Base-by-base conservation (phyloP, 2,797 vertebrate species). In the Nothura maculosa region DNA sequence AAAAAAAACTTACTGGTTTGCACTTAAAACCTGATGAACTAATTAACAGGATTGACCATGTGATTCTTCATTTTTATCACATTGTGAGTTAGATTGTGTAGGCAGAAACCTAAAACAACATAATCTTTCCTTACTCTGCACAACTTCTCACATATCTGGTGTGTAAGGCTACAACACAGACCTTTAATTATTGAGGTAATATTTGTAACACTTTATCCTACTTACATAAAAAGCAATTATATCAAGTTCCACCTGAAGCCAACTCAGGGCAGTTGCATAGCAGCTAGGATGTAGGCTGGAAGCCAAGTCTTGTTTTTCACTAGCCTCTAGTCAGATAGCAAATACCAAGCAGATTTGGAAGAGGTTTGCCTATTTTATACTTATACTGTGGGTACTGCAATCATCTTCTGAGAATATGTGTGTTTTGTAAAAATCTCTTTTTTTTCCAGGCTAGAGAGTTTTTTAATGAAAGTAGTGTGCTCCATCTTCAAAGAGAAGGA, bases 401-500 rank as follows among this genome's bases (percentile, higher is more conserved):
- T 6, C 45, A 63, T 10, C 13, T 32, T 4, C 60, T 72, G 28
- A 45, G 32, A 87, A 34, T 47, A n/a, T 12, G 2, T 4, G 60
- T 18, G 27, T 74, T 73, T 69, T 45, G 11, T 58, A 30, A 38
- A 87, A 84, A 12, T 17, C 21, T 82, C 27, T 1, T 28, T 81
- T 64, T 68, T 87, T 47, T 87, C 48, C 12, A n/a, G 21, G 16
- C 14, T 68, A 32, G 42, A 54, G 19, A 87, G 12, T 30, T 3
- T 70, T 80, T 77, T 66, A 61, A 14, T 43, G 12, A 50, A 81
- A 82, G 40, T 42, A 13, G 30, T 60, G 76, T 91, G 66, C 62
- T 93, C 89, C 81, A 2, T 42, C 79, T 86, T 83, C 77, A 70
- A 95, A 87, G 91, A 93, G 95, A 96, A 88, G 50, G 34, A 76